Percentiles rank a stretch among this genome's conserved stretches.
Evolutionary conservation across 2,113 vertebrate genomes (phyloP).

Genomic region (Calyptomena viridis): DNA sequence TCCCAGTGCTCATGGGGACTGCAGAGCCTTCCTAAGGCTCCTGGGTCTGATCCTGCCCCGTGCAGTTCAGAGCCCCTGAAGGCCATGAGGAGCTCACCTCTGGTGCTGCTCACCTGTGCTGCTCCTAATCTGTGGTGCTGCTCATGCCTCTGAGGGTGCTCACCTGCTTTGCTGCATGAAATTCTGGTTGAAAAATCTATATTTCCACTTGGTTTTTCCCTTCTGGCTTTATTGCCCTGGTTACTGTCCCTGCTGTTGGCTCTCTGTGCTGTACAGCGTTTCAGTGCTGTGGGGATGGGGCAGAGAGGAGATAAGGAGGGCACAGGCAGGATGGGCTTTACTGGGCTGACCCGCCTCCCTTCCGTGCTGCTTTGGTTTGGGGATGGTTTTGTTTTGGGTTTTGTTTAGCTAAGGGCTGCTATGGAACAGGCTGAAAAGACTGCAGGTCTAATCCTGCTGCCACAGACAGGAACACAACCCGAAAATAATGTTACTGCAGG

Average conservation of each 20-base stretch:
- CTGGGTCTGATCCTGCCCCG: neutral
- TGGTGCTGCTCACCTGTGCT: neutral
- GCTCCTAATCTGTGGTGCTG: neutral
- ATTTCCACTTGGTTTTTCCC: neutral
- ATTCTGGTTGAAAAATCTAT: neutral
- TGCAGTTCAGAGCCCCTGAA: neutral
- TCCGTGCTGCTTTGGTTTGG: neutral
- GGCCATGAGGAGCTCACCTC: neutral
- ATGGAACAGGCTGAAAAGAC: neutral
- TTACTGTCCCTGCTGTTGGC: neutral
- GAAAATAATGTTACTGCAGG: constrained; percentile 26
- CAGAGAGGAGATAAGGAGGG: neutral
- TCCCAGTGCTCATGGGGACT: accelerated
- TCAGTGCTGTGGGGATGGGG: neutral
- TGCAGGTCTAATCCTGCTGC: constrained; percentile 31
- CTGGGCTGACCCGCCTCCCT: neutral
- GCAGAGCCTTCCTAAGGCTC: neutral
- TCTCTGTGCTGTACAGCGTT: neutral
- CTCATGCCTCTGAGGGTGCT: neutral
- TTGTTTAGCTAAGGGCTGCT: neutral
- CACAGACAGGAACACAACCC: neutral
- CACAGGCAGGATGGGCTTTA: neutral
- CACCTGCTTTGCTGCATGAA: neutral
- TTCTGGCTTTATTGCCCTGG: neutral
- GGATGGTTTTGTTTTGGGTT: neutral